A percentile compares a stretch with the other conserved stretches of the same genome.
These are phyloP conservation scores for Brachionus rubens DNA, from an alignment of 1,140 invertebrate genomes.

Conservation along the genomic window DNA sequence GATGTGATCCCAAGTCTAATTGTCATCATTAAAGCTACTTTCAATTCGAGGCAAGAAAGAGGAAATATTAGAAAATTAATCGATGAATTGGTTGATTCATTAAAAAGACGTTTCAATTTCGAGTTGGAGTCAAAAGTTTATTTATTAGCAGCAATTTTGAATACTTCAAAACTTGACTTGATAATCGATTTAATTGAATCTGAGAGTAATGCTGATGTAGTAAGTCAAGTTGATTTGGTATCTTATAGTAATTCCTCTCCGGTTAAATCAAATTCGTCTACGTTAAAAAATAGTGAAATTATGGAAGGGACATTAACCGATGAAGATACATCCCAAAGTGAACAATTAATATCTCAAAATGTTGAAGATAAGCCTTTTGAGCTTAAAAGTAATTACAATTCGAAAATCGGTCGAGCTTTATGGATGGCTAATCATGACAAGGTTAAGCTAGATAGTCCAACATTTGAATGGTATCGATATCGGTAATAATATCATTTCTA, in stretches of 20 bases:
- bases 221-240: neutral
- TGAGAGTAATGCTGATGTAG: neutral
- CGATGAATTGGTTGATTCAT: neutral
- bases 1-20: neutral
- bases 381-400: neutral
- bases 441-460: too few species aligned
- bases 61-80: neutral
- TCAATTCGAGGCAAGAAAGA: neutral
- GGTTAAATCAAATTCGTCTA: neutral
- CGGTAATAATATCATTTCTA: too few species aligned
- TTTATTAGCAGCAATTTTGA: neutral
- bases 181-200: too few species aligned
- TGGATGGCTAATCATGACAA: too few species aligned
- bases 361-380: neutral
- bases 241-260: neutral
- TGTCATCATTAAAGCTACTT: neutral
- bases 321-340: neutral
- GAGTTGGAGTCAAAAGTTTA: neutral
- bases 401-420: neutral
- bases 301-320: conserved; percentile 2
- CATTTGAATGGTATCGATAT: too few species aligned
- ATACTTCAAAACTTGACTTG: neutral
- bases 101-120: neutral
- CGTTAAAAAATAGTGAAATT: conserved; percentile 3
- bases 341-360: too few species aligned